These are phyloP conservation scores for Sapayoa aenigma DNA, from an alignment of 2,113 vertebrate genomes.

Conservation along the genomic window DNA sequence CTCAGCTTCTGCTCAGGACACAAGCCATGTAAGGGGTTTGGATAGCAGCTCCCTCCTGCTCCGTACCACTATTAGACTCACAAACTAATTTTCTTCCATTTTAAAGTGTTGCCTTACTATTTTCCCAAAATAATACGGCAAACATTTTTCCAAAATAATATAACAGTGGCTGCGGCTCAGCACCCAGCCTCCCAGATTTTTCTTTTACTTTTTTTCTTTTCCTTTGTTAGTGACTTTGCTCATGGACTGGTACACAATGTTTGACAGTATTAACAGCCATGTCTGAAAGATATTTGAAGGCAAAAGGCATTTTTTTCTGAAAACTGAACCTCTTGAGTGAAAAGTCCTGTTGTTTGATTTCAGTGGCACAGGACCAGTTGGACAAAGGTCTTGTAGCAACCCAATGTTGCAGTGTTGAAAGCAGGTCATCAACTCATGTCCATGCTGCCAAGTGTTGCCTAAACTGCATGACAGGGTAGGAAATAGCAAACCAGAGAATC, in stretches of 20 bases:
- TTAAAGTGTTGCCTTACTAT: fast-evolving
- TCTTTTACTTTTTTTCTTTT: background rate
- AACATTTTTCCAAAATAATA: background rate
- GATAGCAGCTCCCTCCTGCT: background rate
- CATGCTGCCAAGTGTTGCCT: background rate
- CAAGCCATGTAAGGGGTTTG: background rate
- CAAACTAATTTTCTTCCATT: background rate
- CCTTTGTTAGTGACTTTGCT: background rate
- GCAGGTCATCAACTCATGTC: background rate
- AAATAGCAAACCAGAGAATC: background rate
- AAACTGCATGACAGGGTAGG: background rate
- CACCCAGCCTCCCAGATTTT: background rate
- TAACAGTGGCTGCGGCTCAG: background rate
- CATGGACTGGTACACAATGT: fast-evolving
- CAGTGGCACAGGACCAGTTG: background rate
- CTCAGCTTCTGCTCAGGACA: slow-evolving; percentile 26
- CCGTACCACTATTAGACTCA: background rate
- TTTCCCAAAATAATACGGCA: background rate
- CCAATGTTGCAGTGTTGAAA: background rate
- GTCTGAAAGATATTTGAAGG: background rate
- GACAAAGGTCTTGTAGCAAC: background rate
- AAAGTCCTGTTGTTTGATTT: background rate
- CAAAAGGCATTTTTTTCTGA: background rate
- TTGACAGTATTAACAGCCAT: background rate
- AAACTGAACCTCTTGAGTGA: background rate